Conservation (phyloP, 2,888 invertebrate species). For the Plebejus argus region DNA sequence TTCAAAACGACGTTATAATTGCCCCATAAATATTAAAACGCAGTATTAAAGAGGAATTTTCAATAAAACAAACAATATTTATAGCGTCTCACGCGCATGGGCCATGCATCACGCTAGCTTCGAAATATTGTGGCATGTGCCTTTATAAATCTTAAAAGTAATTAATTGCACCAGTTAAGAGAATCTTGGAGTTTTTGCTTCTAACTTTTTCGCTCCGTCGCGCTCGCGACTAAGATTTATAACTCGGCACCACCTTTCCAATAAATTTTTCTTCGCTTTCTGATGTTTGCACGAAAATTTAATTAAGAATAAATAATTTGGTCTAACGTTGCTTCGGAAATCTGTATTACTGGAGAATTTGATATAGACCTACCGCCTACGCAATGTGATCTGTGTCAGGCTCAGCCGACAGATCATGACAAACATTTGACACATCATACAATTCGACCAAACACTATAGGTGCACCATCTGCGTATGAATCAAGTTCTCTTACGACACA, state of each 20-base stretch:
- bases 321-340: not conserved
- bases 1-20: slow-evolving; percentile 37
- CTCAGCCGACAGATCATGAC: too few relatives aligned
- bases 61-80: slow-evolving; percentile 20
- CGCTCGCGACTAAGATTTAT: not conserved
- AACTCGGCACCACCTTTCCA: not conserved
- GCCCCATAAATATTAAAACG: slow-evolving; percentile 38
- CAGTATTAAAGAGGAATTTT: not conserved
- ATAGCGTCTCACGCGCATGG: slow-evolving; percentile 21
- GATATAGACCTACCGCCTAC: not conserved
- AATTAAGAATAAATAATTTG: not conserved
- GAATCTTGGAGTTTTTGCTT: not conserved
- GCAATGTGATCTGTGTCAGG: not conserved
- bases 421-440: too few relatives aligned
- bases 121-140: not conserved
- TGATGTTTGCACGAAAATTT: not conserved
- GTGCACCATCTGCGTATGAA: too few relatives aligned
- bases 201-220: not conserved
- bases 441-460: too few relatives aligned
- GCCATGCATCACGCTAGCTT: not conserved
- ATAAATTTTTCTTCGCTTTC: not conserved
- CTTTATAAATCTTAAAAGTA: slow-evolving; percentile 12
- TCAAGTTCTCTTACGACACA: too few relatives aligned
- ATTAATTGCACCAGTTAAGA: slow-evolving; percentile 3
- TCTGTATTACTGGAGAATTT: not conserved